These are phyloP conservation scores for Aurelia coerulea DNA, from an alignment of 30 jellyfish, hydroid and myxozoan genomes.

Conservation along the genomic window DNA sequence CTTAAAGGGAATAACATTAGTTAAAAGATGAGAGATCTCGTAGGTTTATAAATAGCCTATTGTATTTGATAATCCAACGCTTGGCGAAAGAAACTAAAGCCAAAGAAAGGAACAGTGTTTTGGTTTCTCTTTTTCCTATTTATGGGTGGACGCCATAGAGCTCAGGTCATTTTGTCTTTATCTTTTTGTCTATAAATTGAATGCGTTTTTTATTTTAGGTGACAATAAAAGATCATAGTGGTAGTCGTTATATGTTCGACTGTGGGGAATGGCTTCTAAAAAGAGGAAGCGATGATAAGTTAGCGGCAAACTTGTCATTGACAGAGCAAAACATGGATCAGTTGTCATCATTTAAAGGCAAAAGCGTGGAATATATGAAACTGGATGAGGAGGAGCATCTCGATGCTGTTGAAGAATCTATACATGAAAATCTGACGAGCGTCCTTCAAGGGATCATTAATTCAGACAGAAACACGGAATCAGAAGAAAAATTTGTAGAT, in stretches of 20 bases:
- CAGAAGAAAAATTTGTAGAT: too few species aligned
- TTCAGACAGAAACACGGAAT: slow-evolving; percentile 12
- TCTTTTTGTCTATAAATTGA: too few species aligned
- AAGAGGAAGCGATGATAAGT: slow-evolving; percentile 32
- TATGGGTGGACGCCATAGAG: too few species aligned
- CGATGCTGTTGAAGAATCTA: slow-evolving; percentile 63
- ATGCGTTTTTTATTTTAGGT: slow-evolving; percentile 15
- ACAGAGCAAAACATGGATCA: slow-evolving; percentile 62
- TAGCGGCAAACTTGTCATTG: slow-evolving; percentile 27
- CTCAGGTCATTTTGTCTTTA: background rate
- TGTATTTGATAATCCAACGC: too few species aligned
- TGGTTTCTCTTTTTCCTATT: too few species aligned
- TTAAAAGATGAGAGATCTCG: too few species aligned
- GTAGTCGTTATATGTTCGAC: slow-evolving; percentile 56
- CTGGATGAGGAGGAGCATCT: slow-evolving; percentile 53
- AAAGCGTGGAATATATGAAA: slow-evolving; percentile 34
- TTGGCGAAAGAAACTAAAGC: too few species aligned
- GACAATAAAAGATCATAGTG: slow-evolving; percentile 60
- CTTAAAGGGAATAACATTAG: too few species aligned
- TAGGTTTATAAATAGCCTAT: too few species aligned
- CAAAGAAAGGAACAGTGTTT: too few species aligned
- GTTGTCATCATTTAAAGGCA: slow-evolving; percentile 53
- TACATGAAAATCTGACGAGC: slow-evolving; percentile 57
- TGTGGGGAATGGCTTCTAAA: slow-evolving; percentile 65
- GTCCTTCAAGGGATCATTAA: slow-evolving; percentile 58